Evolutionary conservation across 2,888 invertebrate genomes (phyloP).

Genomic region (Leucoptera coffeella): DNA sequence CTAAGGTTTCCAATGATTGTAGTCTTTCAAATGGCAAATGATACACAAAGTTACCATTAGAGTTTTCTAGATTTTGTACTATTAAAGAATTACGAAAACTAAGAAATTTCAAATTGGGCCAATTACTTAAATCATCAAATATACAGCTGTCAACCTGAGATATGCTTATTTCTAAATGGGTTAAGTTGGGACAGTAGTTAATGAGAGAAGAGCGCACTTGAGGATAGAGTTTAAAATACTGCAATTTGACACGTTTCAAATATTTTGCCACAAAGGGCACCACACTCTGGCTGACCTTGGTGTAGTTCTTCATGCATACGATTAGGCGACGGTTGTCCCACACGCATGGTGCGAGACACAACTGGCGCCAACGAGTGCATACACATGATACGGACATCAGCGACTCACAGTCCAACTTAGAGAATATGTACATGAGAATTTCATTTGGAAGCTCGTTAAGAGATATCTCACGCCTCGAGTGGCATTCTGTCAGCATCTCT

Average conservation of each 20-base stretch:
- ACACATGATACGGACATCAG: constrained; percentile 40
- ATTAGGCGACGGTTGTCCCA: constrained; percentile 48
- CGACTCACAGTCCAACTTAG: constrained; percentile 47
- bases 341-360: constrained; percentile 40
- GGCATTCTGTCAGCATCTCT: constrained; percentile 27
- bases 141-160: constrained; percentile 49
- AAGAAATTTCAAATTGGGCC: constrained; percentile 45
- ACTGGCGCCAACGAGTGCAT: constrained; percentile 41
- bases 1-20: constrained; percentile 31
- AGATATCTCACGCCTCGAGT: constrained; percentile 18
- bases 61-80: constrained; percentile 35
- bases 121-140: constrained; percentile 41
- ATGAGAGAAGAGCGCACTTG: constrained; percentile 43
- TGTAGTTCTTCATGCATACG: constrained; percentile 49
- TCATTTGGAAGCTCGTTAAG: constrained; percentile 50
- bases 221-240: constrained; percentile 49
- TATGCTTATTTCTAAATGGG: constrained; percentile 49
- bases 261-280: constrained; percentile 47
- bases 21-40: constrained; percentile 44
- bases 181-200: constrained; percentile 44
- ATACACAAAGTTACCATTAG: constrained; percentile 42
- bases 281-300: constrained; percentile 41
- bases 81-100: constrained; percentile 48
- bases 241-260: constrained; percentile 46
- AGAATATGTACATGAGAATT: constrained; percentile 46